Base-by-base conservation (phyloP, 2,113 vertebrate species). In the Callionymus lyra region DNA sequence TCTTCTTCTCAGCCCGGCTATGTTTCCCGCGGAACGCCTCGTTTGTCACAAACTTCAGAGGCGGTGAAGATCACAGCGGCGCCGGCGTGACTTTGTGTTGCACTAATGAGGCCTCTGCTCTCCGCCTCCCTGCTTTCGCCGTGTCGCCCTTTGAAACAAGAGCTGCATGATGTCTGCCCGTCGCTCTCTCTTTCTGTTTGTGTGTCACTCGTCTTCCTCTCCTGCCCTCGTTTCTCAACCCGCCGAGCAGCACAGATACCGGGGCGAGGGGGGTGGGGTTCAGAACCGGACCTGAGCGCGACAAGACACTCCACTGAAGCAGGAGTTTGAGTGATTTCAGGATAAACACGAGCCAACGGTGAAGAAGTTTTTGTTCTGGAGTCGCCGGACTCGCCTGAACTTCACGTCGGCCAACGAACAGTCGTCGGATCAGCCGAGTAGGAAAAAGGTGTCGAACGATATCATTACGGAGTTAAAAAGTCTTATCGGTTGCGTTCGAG, bases 41-140 rank as follows among this genome's bases (percentile, higher is more conserved):
- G 56, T 72, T 79, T 79, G 71, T 82, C 74, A 68, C 68, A 50
- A 44, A 82, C 73, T 76, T 82, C 78, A 79, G 76, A 82, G 74
- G 63, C 70, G 50, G 50, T 45, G 52, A 60, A 82, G 77, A 81
- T 82, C 80, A 82, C 54, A 77, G 50, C 55, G 58, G 48, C 63
- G 72, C 55, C 59, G 16, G 52, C 31, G 67, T 51, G 65, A 67
- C 73, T 80, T 72, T 74, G 75, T 82, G 74, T 79, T 77, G 64
- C 58, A 1, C 72, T 82, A 82, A 79, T 76, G 72, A 82, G 76
- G 59, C 64, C 67, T 50, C 59, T 53, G 31, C 61, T 66, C 65
- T 55, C 59, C 66, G 41, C 64, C 68, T 58, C 56, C 58, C 53
- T 53, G 53, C 61, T 47, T 63, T 71, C 53, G 59, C 75, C 63